Percentiles rank a stretch among this genome's conserved stretches.
These are phyloP conservation scores for Idris sp. DNA, from an alignment of 1,140 invertebrate genomes.

Conservation along the genomic window DNA sequence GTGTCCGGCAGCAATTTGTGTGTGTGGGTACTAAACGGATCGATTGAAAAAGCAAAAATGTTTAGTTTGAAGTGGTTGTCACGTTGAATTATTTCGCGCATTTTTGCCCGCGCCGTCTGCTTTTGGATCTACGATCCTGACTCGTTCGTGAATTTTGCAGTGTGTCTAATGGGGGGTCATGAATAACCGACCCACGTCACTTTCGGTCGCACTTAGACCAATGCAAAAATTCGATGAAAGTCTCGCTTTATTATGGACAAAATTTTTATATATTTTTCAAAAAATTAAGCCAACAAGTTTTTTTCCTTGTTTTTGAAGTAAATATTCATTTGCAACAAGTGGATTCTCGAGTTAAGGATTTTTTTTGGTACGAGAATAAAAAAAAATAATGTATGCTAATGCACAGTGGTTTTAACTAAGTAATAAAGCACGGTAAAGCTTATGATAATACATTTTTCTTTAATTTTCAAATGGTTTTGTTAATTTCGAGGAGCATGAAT, in stretches of 20 bases:
- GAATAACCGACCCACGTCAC: conserved; percentile 45
- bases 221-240: conserved; percentile 19
- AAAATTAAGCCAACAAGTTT: too few species aligned
- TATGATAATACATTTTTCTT: too few species aligned
- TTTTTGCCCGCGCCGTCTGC: conserved; percentile 19
- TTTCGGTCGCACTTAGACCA: conserved; percentile 39
- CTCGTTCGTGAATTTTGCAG: conserved; percentile 42
- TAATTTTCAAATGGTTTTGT: too few species aligned
- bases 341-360: too few species aligned
- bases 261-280: too few species aligned
- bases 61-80: conserved; percentile 45
- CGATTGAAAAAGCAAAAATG: conserved; percentile 50
- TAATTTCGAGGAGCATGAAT: conserved; percentile 13
- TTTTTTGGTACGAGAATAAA: too few species aligned
- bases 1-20: too few species aligned
- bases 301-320: too few species aligned
- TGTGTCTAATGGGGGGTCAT: conserved; percentile 44
- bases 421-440: too few species aligned
- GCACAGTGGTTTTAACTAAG: too few species aligned
- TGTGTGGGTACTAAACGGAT: conserved; percentile 50
- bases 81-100: conserved; percentile 40
- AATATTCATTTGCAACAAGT: too few species aligned
- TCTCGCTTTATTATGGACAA: conserved; percentile 10
- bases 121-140: conserved; percentile 12
- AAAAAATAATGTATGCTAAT: too few species aligned